phyloP scores from a whole-genome alignment of 2,888 invertebrate genomes.

The Apeira syringaria region DNA sequence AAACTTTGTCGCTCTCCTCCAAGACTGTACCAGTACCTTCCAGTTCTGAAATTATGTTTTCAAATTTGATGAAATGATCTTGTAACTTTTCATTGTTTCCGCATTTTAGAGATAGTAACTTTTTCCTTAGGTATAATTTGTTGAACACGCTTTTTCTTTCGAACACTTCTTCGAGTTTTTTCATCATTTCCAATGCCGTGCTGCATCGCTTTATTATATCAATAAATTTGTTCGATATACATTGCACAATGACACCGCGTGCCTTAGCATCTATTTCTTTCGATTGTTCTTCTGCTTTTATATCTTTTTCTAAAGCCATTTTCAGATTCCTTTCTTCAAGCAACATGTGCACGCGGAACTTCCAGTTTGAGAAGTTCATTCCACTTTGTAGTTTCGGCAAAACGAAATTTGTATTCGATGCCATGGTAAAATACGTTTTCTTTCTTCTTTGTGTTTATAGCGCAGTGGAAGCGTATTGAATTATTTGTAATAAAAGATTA shows the following conservation, averaged over 20 bases:
- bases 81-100: background rate
- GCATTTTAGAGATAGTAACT: conserved; percentile 10
- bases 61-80: conserved; percentile 12
- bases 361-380: too few relatives aligned
- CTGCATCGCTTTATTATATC: conserved; percentile 16
- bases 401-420: too few relatives aligned
- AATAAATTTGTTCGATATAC: conserved; percentile 17
- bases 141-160: conserved; percentile 26
- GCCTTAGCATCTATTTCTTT: conserved; percentile 2
- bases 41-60: conserved; percentile 9
- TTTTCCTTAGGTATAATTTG: conserved; percentile 16
- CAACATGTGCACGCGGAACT: too few relatives aligned
- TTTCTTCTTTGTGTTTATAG: too few relatives aligned
- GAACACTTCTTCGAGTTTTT: conserved; percentile 13
- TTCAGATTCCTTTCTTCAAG: conserved; percentile 2
- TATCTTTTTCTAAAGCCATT: background rate
- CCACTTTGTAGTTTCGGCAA: too few relatives aligned
- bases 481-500: too few relatives aligned
- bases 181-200: conserved; percentile 21
- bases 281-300: background rate
- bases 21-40: conserved; percentile 10
- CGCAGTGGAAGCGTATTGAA: too few relatives aligned
- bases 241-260: conserved; percentile 13
- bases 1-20: conserved; percentile 16
- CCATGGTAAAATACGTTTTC: too few relatives aligned